These are phyloP conservation scores for Mellivora capensis DNA, from an alignment of 2,113 vertebrate genomes.

Conservation along the genomic window DNA sequence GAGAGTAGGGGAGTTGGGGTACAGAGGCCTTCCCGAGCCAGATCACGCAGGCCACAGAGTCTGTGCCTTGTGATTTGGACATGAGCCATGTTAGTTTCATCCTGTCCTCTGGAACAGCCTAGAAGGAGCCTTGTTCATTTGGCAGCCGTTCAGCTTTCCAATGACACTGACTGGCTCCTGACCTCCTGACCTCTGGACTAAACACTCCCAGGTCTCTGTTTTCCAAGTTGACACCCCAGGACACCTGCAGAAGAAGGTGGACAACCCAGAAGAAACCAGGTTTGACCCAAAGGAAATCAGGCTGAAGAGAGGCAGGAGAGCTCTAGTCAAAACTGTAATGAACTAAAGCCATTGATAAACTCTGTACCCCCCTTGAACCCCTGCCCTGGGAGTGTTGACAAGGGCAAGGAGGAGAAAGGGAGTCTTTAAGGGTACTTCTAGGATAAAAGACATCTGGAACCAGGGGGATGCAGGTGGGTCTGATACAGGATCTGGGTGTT, in stretches of 20 bases:
- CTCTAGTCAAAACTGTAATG: background rate
- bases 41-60: accelerated
- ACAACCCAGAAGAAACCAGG: background rate
- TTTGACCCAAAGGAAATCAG: background rate
- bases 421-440: background rate
- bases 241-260: too few species aligned
- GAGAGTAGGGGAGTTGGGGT: accelerated
- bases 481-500: background rate
- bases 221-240: background rate
- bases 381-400: background rate
- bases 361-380: background rate
- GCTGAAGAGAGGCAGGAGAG: background rate
- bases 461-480: background rate
- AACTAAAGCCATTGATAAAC: background rate
- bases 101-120: background rate
- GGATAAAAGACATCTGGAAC: background rate
- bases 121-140: background rate
- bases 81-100: accelerated
- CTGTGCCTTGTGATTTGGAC: background rate
- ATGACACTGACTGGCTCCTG: background rate
- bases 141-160: background rate
- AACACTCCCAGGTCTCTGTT: background rate
- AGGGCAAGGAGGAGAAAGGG: background rate
- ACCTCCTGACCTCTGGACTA: background rate
- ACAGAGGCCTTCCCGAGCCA: too few species aligned